Evolutionary conservation across 2,797 vertebrate genomes (phyloP), one percentile per base, ranked within the genome.

Genomic region (Myoxocephalus aenaeus): DNA sequence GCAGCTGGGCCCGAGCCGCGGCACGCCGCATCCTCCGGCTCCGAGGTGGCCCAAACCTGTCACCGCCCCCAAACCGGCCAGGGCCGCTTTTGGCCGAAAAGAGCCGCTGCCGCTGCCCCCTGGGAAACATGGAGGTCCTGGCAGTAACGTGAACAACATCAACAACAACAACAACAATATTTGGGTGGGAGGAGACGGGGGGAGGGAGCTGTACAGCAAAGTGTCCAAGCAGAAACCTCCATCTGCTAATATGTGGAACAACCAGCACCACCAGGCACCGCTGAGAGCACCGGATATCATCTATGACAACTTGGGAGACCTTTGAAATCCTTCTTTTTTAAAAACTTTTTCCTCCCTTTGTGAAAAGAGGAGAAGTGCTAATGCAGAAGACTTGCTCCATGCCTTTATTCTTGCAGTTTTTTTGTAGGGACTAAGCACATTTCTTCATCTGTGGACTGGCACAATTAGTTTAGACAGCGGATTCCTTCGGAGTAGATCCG

Each of bases 1-100:
- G 0, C 89, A 85, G 78, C 32, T 7, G 5, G 74, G 61, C 36
- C 63, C 3, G 1, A 59, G 56, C 25, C 90, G 83, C 0, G 68
- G 65, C 25, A 8, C 29, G 0, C 70, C 36, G 0, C 89, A 73
- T 0, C 76, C 78, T 7, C 89, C 82, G 0, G 58, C 76, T 7
- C 76, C 90, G 2, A 95, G 94, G 77, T 94, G 87, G 85, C 94
- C 95, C 64, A 98, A 96, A 84, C 97, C 97, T 0, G 3, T 92
- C 57, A 95, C 94, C 0, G 96, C 96, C 20, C 97, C 97, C 44
- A 99, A 99, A 77, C 97, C 96, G 4, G 86, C 59, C 65, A 92
- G 90, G 36, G 7, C 29, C 14, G 38, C 77, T 2, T 75, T 93
- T 14, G 46, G 75, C 7, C 7, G 94, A 67, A 94, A 95, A 80